These are phyloP conservation scores for Oscarella lobularis DNA, from an alignment of 37 sponge, comb jelly and placozoan species.

Conservation along the genomic window DNA sequence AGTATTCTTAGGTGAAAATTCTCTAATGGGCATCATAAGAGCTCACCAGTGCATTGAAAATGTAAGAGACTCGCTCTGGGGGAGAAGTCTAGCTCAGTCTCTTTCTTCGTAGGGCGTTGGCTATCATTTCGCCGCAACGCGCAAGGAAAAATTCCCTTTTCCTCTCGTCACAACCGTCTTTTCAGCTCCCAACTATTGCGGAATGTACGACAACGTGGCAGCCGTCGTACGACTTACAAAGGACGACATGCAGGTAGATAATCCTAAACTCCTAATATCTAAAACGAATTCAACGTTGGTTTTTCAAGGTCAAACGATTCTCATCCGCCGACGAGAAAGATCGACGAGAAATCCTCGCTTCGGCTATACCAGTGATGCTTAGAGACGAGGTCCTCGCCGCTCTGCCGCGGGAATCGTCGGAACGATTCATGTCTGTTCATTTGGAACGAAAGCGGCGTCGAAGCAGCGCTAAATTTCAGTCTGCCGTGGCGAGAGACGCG, in stretches of 20 bases:
- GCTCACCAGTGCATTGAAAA: constrained; percentile 76
- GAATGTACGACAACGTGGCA: constrained; percentile 58
- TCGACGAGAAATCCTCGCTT: not conserved
- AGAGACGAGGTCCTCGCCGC: not conserved
- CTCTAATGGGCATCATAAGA: constrained; percentile 48
- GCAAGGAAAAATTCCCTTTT: constrained; percentile 19
- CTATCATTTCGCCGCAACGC: constrained; percentile 28
- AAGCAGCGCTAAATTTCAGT: constrained; percentile 30
- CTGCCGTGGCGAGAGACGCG: constrained; percentile 32
- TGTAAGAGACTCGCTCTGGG: not conserved
- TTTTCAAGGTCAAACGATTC: not conserved
- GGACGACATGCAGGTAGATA: constrained; percentile 16
- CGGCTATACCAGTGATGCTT: not conserved
- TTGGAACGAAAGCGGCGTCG: constrained; percentile 29
- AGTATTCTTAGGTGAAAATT: constrained; percentile 32
- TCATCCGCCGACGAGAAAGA: constrained; percentile 5
- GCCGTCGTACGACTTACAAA: constrained; percentile 40
- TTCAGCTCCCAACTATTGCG: constrained; percentile 79
- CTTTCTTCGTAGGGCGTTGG: constrained; percentile 25
- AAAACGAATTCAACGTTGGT: not conserved
- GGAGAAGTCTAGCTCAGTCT: not conserved
- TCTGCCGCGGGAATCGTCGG: not conserved
- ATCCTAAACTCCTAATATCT: not conserved
- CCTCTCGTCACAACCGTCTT: constrained; percentile 68
- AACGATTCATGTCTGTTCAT: constrained; percentile 21